Evolutionary conservation across 1,140 invertebrate species (phyloP), one percentile per base, ranked within the genome.

Genomic region (Agrilus planipennis): DNA sequence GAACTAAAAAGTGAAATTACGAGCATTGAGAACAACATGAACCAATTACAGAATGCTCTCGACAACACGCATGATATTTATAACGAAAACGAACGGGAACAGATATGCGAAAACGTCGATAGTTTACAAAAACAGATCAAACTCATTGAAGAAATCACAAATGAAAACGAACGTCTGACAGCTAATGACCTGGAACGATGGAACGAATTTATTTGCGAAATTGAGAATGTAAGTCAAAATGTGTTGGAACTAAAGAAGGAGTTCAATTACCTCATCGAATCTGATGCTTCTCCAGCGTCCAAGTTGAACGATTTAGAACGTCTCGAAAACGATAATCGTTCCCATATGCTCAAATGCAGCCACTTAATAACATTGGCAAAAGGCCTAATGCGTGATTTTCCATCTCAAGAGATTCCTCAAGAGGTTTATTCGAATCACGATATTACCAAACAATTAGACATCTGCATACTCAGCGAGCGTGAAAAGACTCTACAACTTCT

Each of bases 401-500:
- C 78, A 0, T 67, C 65, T 16, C 72, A 69, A 47, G 68, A 75
- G 50, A 75, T 84, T 42, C 81, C 82, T 0, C 56, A 71, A 18
- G 73, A 76, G 42, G 67, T 77, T 1, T 82, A 77, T 48, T 51
- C 49, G 10, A 69, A 73, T 17, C 70, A 79, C 39, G 79, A 84
- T 50, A 65, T 66, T n/a, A 75, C 71, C 1, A 76, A 74, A 54
- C 69, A 74, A 36, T 70, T 84, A 14, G 80, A 81, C 41, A 73
- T 77, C 38, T 65, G 63, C 19, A 75, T 86, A 25, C 68, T 65
- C 31, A 62, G 71, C 0, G 82, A 89, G 63, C 69, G 83, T 22
- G 82, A 88, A 43, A 73, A 77, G 31, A 59, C 85, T 0, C 57
- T 85, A 0, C 82, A 87, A 53, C 54, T 84, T 17, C 62, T 79